Evolutionary conservation across 2,113 vertebrate genomes (phyloP), one percentile per base, ranked within the genome.

Genomic region (Vidua chalybeata): DNA sequence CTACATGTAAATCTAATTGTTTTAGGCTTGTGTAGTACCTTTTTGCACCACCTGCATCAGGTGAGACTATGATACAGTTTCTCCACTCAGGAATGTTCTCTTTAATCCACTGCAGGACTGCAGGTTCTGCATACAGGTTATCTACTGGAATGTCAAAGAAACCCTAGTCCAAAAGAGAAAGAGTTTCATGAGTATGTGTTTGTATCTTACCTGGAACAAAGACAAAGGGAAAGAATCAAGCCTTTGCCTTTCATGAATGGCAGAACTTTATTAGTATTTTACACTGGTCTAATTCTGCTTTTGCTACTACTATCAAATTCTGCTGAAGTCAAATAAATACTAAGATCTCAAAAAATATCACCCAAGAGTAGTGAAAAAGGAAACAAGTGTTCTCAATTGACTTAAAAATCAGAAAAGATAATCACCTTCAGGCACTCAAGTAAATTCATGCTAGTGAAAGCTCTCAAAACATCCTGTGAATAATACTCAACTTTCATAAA

Each of bases 71-170:
- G 92, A 99, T 99, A 35, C 98, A 98, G 71, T 99, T 99, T 96
- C 97, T 99, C 99, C 99, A 99, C 79, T 99, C 99, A 0, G 96
- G 87, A 89, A 99, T 99, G 55, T 99, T 99, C 95, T 99, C 99
- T 84, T 97, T 98, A 89, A 99, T 98, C 99, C 99, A 99, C 93
- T 99, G 99, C 76, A 99, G 98, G 43, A 99, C 99, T 5, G 99
- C 99, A 4, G 99, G 99, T 87, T 99, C 99, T 19, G 99, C 99
- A 15, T 99, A 99, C 80, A 99, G 90, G 93, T 99, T 99, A 97
- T 99, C 99, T 94, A 99, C 99, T 7, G 99, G 99, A 37, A 99
- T 99, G 96, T 99, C 99, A 48, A 99, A 99, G 91, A 99, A 99
- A 4, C 99, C 99, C 99, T 99, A 77, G 48, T 59, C 46, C 46